A percentile compares a stretch with the other conserved stretches of the same genome.
phyloP scores from a whole-genome alignment of 1,140 invertebrate genomes.

The Caenorhabditis inopinata region DNA sequence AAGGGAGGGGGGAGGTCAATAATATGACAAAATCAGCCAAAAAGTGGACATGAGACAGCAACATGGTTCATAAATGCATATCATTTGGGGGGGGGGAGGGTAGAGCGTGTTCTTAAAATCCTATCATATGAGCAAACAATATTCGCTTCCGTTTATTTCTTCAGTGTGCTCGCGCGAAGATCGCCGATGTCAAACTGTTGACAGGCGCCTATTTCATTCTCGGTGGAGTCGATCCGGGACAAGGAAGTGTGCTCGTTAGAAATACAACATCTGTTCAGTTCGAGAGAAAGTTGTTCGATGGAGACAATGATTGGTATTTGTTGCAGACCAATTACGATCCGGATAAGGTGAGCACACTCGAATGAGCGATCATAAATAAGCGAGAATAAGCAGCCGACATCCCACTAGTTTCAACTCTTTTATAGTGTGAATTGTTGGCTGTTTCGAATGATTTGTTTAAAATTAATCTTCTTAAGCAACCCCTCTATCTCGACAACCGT shows the following conservation, averaged over 20 bases:
- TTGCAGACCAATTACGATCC: slow-evolving; percentile 72
- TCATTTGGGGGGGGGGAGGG: too few species aligned
- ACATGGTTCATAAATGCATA: too few species aligned
- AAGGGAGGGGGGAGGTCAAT: too few species aligned
- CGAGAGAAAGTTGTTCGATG: slow-evolving; percentile 45
- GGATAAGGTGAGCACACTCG: too few species aligned
- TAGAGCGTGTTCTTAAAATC: too few species aligned
- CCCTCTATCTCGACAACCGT: slow-evolving; percentile 71
- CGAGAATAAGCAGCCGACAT: too few species aligned
- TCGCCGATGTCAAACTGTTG: slow-evolving; percentile 24
- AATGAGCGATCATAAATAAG: too few species aligned
- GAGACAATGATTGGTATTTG: slow-evolving; percentile 68
- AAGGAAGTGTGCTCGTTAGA: slow-evolving; percentile 45
- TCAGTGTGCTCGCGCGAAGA: slow-evolving; percentile 37
- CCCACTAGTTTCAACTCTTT: too few species aligned
- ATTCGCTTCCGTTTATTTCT: background rate
- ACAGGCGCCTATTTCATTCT: slow-evolving; percentile 44
- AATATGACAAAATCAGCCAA: too few species aligned
- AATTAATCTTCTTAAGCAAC: slow-evolving; percentile 48
- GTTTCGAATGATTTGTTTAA: background rate
- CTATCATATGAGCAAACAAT: background rate
- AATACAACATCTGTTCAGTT: slow-evolving; percentile 30
- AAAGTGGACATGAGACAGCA: too few species aligned
- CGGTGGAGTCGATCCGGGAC: slow-evolving; percentile 36
- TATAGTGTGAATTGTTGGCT: too few species aligned